Evolutionary conservation across 64 coral and sea anemone species (phyloP), one percentile per base, ranked within the genome.

Genomic region (Pachyseris speciosa): DNA sequence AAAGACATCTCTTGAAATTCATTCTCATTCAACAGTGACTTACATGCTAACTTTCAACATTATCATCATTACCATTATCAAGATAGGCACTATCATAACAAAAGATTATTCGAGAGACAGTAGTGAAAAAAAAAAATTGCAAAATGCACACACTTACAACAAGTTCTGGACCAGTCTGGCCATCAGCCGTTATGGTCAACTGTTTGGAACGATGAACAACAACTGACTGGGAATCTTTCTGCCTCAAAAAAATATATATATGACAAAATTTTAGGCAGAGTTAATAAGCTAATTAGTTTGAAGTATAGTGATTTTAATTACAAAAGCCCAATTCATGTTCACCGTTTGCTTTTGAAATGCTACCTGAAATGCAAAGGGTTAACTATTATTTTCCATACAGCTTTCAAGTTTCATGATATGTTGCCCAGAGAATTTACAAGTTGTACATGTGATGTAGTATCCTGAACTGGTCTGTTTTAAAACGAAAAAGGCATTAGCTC

Each of bases 141-240:
- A 78, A 78, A 78, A 51, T 30, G n/a, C 75, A 78, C 36, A 52
- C 32, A 78, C 43, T 78, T 78, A 78, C 75, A 78, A 33, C 75
- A 50, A 78, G 75, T 78, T 79, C 75, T 52, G 44, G 43, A 25
- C 75, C 75, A 79, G 44, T 52, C 55, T 31, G 44, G 55, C 75
- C 75, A 79, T 53, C 75, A 52, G 75, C 24, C 28, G 75, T 79
- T 31, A 79, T 79, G 75, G 75, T 79, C 48, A 79, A 79, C 44
- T 79, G 75, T 79, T 79, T 79, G 33, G 75, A 79, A 52, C 47
- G 75, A 52, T 79, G 75, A 79, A 79, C 41, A 26, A 55, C 22
- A 55, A 73, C 34, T 7, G 75, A 52, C 3, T 55, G 29, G 44
- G 75, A 79, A 79, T 49, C 25, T 24, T 27, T 17, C 75, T 79